Percentiles rank a stretch among this genome's conserved stretches.
Evolutionary conservation across 2,113 vertebrate species (phyloP).

Genomic region (Irena cyanogastra): DNA sequence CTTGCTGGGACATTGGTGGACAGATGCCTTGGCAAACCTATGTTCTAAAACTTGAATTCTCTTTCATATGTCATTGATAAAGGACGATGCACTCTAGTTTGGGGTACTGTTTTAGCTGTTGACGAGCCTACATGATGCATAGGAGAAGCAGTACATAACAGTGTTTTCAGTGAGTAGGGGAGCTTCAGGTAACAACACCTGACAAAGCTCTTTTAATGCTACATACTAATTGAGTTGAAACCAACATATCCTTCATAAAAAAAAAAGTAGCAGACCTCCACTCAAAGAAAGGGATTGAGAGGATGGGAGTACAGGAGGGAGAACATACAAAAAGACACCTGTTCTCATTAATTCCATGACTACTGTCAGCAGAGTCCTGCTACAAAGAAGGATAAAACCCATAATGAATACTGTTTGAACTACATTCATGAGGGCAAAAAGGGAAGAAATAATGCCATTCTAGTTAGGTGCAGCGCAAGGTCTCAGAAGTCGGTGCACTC

Average conservation of each 20-base stretch:
- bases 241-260: background rate
- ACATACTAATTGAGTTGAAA: background rate
- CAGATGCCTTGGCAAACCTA: background rate
- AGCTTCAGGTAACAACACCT: background rate
- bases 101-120: background rate
- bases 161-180: background rate
- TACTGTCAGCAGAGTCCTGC: background rate
- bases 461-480: background rate
- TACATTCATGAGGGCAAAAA: background rate
- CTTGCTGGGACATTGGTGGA: background rate
- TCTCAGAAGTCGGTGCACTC: background rate
- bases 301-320: background rate
- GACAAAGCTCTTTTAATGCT: background rate
- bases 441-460: background rate
- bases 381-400: background rate
- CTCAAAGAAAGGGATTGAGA: background rate
- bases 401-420: background rate
- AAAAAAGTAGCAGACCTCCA: background rate
- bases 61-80: background rate
- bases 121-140: background rate
- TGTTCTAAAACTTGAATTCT: background rate
- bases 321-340: conserved; percentile 25
- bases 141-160: background rate
- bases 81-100: background rate
- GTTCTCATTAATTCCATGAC: conserved; percentile 17